Percentiles rank a stretch among this genome's conserved stretches.
Conservation (phyloP, 2,797 vertebrate genomes). For the Mergus octosetaceus region DNA sequence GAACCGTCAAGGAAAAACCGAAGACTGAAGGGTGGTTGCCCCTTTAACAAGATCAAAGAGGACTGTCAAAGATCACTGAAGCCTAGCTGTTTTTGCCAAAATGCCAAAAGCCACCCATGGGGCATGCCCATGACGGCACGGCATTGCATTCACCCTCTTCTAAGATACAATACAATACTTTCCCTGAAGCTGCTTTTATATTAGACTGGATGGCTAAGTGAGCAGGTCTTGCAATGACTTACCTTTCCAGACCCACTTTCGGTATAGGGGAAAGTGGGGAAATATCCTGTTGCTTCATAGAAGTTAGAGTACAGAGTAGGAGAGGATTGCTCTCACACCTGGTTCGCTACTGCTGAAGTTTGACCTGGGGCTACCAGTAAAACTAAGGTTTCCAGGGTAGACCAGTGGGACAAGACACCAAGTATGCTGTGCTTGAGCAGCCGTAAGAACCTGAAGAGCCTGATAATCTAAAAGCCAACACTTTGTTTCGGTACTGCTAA, state of each 20-base stretch:
- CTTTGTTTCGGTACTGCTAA: background rate
- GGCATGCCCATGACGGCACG: fast-evolving
- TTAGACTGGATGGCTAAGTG: background rate
- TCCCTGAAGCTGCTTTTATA: background rate
- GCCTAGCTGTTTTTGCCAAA: background rate
- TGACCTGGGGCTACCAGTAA: background rate
- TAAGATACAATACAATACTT: background rate
- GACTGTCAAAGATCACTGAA: background rate
- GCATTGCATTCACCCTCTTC: background rate
- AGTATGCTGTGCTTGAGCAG: background rate
- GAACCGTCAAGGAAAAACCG: background rate
- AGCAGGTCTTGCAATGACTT: background rate
- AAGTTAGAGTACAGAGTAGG: background rate
- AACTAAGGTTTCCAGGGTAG: background rate
- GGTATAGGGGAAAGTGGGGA: too few species aligned
- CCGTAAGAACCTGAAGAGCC: background rate
- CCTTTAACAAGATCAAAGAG: background rate
- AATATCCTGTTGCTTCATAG: background rate
- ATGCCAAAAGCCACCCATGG: background rate
- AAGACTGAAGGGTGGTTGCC: background rate
- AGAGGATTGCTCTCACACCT: background rate
- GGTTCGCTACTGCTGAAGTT: background rate
- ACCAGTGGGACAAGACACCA: background rate
- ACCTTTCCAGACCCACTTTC: background rate
- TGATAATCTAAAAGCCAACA: background rate